Base-by-base conservation (phyloP, 2,113 vertebrate genomes). In the Halichoerus grypus region DNA sequence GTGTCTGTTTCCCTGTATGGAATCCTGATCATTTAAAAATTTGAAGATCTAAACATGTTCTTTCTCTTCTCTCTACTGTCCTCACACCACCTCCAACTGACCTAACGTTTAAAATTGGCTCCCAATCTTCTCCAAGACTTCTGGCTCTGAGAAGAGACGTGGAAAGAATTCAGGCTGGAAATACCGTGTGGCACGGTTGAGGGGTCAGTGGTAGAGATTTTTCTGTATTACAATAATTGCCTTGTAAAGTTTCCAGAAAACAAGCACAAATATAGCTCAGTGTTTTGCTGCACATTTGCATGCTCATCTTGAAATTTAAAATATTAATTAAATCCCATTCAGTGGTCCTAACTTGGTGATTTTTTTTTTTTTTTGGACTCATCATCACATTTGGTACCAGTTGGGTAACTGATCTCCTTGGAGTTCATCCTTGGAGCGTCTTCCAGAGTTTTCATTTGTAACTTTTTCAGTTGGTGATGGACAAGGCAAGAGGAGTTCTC, bases 171-270 rank as follows among this genome's bases (percentile, higher is more conserved):
- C 36, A 14, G 39, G 88, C 95, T 98, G 97, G 97, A 93, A 95
- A 74, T 57, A 46, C 55, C 76, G 15, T 9, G 49, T 26, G 59
- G 22, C 67, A 49, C 4, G 24, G 42, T 2, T 65, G 85, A 86
- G 94, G 90, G 98, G 95, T 97, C 88, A 92, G 85, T 31, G 36
- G 63, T 18, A 80, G 61, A 81, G 87, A 97, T 92, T 93, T 88
- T 77, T 84, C 91, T 71, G 89, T 84, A 74, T 67, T 80, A 61
- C 24, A 87, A 31, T 57, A 97, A 97, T 89, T 97, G 91, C 65
- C 77, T 55, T 95, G 95, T 93, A 82, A 76, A 86, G 63, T 96
- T 96, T 97, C 96, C 97, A 97, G 96, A 96, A 95, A 74, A 36
- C 59, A 26, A 31, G 24, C 36, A 63, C 88, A 46, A 33, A 42